A percentile compares a stretch with the other conserved stretches of the same genome.
phyloP scores from a whole-genome alignment of 2,888 invertebrate genomes.

The Ischnura elegans region DNA sequence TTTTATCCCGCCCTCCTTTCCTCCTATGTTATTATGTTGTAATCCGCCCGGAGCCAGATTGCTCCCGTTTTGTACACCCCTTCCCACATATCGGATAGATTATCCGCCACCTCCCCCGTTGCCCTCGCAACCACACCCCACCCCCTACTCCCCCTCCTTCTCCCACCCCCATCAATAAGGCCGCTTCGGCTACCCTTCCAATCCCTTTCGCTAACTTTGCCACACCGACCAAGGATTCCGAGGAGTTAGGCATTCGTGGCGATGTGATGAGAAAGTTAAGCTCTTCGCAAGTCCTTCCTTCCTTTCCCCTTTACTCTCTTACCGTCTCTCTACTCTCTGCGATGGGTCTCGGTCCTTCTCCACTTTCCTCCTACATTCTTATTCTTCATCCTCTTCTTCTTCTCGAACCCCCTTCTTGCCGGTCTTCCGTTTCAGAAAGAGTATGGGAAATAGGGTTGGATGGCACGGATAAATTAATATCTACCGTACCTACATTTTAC shows the following conservation, averaged over 20 bases:
- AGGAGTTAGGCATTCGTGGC: neutral
- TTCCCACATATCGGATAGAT: slow-evolving; percentile 42
- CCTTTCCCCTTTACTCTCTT: neutral
- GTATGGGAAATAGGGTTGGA: no score
- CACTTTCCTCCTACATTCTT: neutral
- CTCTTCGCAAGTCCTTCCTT: neutral
- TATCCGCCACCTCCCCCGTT: neutral
- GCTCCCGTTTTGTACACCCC: neutral
- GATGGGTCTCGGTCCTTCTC: neutral
- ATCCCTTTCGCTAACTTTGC: neutral
- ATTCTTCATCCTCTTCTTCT: neutral
- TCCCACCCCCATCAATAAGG: neutral
- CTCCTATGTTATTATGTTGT: slow-evolving; percentile 37
- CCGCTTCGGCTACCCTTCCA: no score
- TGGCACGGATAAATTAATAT: no score
- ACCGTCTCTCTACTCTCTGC: neutral
- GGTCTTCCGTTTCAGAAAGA: no score
- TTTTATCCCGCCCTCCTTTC: neutral
- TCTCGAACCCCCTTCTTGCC: no score
- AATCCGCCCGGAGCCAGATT: slow-evolving; percentile 60
- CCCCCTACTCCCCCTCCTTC: neutral
- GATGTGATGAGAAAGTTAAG: slow-evolving; percentile 67
- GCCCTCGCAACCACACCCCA: neutral
- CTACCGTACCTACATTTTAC: no score
- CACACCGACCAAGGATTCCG: neutral